Evolutionary conservation across 2,797 vertebrate species (phyloP), one percentile per base, ranked within the genome.

Genomic region (Myiotriccus ornatus): DNA sequence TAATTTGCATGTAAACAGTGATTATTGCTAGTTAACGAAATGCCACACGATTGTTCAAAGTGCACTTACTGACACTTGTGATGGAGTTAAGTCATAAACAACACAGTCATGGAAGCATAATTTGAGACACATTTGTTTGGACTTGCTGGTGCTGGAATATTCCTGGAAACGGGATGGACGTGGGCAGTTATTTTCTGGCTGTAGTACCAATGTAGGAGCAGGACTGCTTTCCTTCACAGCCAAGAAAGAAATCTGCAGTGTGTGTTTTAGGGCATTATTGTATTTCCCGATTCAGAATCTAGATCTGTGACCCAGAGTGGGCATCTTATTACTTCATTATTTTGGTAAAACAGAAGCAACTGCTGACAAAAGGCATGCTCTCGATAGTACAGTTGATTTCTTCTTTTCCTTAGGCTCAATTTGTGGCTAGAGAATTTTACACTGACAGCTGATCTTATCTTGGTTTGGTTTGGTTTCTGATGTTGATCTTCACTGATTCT

Each of bases 1-100:
- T 92, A 89, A 96, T 96, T 87, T 94, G 53, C 44, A 83, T 69
- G 25, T 84, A 64, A 96, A 71, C 17, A 68, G 20, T 63, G 9
- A 50, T 69, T 84, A 52, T 76, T 93, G 23, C 70, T 89, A 88
- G 65, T 86, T 91, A 91, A 87, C 88, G 88, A 89, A 95, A 86
- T 78, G n/a, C 39, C 78, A 62, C 32, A 12, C 77, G 37, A 52
- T 91, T 92, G 43, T 78, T 95, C 44, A 52, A 70, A 90, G 30
- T 81, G 41, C 65, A 80, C 32, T 83, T 92, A 64, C 27, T 78
- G 76, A 62, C 76, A 43, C 63, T 64, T 77, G 55, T 68, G 89
- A 53, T 77, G 22, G 24, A 73, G 43, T 87, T 85, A 67, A 79
- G 14, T 71, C 21, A 62, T 76, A 83, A 93, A 50, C 6, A 84